Base-by-base conservation (phyloP, 2,888 invertebrate species). In the Aethes cnicana region DNA sequence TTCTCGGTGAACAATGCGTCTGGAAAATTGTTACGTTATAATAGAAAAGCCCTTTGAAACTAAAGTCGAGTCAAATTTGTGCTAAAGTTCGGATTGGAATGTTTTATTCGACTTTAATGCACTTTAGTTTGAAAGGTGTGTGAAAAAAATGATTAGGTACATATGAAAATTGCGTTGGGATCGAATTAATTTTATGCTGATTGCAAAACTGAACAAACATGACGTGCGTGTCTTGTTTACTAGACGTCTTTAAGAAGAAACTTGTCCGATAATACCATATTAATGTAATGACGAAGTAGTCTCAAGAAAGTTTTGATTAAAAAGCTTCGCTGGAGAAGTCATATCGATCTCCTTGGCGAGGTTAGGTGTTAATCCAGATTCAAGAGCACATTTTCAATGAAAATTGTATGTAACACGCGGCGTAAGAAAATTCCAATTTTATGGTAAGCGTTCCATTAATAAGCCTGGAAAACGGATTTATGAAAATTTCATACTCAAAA, bases 1-100 rank as follows among this genome's bases (percentile, higher is more conserved):
- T 96, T 96, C 90, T 94, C 93, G 91, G 92, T 93, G 92, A 94
- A 94, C 89, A 96, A 92, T 81, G 93, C 91, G 93, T 96, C 96
- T 96, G 94, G 68, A 94, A 94, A 83, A 83, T 76, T 59, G 84
- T 83, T 69, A 81, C 74, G 77, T 70, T 73, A 77, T 80, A 82
- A 75, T 71, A 74, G 70, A n/a, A n/a, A 62, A 65, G 67, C 67
- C 63, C 64, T 64, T 64, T 56, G 43, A 49, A 60, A 62, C 61
- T 30, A 37, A 17, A 28, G 7, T 26, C 36, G 11, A 3, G 30
- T 28, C 20, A 30, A 50, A 33, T 11, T 36, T 18, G 25, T 5
- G 9, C n/a, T 2, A 12, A 25, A 2, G 11, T 0, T 7, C n/a
- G n/a, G 14, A 12, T 6, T 16, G 11, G 7, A 11, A 14, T 23